Evolutionary conservation across 2,113 vertebrate species (phyloP).

Genomic region (Quiscalus mexicanus): DNA sequence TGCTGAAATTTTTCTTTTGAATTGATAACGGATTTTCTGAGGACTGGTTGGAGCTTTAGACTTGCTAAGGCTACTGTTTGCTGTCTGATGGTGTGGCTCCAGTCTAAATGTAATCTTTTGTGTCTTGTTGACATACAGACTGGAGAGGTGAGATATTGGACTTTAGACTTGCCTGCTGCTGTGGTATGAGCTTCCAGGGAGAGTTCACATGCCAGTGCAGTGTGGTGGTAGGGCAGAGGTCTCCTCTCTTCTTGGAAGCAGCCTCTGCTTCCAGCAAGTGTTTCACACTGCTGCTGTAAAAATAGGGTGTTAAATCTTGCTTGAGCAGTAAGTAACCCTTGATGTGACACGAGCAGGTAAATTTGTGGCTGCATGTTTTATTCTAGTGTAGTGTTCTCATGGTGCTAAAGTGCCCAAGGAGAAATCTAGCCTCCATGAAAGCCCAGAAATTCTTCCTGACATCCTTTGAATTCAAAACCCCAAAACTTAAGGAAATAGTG

Average conservation of each 20-base stretch:
- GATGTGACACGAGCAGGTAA: neutral
- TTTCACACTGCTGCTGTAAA: neutral
- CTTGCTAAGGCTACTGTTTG: neutral
- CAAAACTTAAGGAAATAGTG: neutral
- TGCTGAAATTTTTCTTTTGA: neutral
- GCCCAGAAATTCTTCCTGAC: neutral
- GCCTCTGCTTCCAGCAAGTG: neutral
- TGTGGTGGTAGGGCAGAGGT: neutral
- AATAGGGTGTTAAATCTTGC: neutral
- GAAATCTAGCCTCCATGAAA: neutral
- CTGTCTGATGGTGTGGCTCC: slow-evolving; percentile 9
- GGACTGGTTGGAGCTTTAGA: neutral
- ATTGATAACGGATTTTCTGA: neutral
- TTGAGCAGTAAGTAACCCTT: neutral
- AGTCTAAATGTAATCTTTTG: neutral
- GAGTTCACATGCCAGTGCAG: neutral
- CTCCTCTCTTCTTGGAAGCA: neutral
- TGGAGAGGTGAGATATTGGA: neutral
- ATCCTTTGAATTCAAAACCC: neutral
- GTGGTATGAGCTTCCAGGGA: neutral
- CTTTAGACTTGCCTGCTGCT: neutral
- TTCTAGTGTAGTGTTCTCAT: rapidly evolving
- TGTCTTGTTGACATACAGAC: neutral
- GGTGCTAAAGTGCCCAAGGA: neutral
- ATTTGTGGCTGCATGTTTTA: neutral